Conservation (phyloP, 2,888 invertebrate genomes). For the Lottia gigantea region DNA sequence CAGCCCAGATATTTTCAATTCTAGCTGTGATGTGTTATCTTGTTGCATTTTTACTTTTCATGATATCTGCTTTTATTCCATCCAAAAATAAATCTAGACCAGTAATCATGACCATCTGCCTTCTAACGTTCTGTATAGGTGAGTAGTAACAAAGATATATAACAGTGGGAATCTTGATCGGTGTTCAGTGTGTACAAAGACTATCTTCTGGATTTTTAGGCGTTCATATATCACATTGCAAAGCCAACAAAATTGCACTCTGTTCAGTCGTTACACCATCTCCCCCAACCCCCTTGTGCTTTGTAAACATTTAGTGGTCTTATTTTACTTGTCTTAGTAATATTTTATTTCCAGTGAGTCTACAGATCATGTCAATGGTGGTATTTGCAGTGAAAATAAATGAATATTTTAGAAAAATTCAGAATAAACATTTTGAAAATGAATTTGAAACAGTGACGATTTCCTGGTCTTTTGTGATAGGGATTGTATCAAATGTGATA, state of each 20-base stretch:
- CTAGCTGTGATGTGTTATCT: constrained; percentile 43
- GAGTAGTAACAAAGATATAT: background rate
- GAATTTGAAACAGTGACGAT: constrained; percentile 31
- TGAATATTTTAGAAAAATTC: constrained; percentile 31
- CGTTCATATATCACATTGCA: too few relatives aligned
- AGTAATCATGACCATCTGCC: constrained; percentile 38
- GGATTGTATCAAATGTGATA: constrained; percentile 39
- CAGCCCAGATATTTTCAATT: constrained; percentile 45
- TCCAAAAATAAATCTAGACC: constrained; percentile 36
- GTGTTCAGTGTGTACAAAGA: too few relatives aligned
- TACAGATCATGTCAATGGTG: constrained; percentile 47
- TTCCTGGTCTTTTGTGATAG: constrained; percentile 43
- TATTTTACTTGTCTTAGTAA: background rate
- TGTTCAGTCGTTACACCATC: too few relatives aligned
- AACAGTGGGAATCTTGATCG: too few relatives aligned
- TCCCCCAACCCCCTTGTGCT: too few relatives aligned
- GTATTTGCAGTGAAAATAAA: constrained; percentile 41
- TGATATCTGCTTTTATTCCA: constrained; percentile 36
- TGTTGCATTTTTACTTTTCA: constrained; percentile 38
- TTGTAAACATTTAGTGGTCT: background rate
- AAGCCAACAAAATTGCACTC: too few relatives aligned
- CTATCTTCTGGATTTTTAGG: too few relatives aligned
- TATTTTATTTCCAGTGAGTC: constrained; percentile 35
- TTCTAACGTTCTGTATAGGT: constrained; percentile 44
- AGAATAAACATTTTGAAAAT: constrained; percentile 30